Evolutionary conservation across 1,140 invertebrate genomes (phyloP).

Genomic region (Bombus vancouverensis): DNA sequence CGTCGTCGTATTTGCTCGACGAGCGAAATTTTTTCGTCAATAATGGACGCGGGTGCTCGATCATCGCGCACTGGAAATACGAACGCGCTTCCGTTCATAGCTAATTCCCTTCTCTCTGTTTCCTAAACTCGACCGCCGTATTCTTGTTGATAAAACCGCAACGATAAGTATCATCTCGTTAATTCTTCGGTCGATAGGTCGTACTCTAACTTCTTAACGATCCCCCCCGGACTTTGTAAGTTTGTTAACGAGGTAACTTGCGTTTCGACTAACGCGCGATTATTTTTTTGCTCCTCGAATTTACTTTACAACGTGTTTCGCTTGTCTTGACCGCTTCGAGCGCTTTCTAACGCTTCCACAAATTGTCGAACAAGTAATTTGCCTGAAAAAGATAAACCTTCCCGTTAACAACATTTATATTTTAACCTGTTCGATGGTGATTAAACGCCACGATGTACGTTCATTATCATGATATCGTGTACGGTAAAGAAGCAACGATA

Average conservation of each 20-base stretch:
- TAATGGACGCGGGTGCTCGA: neutral
- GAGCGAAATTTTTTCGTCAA: neutral
- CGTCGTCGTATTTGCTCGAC: neutral
- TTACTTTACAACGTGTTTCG: neutral
- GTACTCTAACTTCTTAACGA: constrained; percentile 35
- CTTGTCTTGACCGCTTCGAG: constrained; percentile 11
- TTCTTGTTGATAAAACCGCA: constrained; percentile 23
- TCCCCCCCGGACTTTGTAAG: constrained; percentile 1
- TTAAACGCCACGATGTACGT: neutral
- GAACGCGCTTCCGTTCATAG: neutral
- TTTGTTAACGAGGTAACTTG: constrained; percentile 41
- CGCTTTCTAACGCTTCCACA: neutral
- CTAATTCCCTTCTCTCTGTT: neutral
- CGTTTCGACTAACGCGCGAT: constrained; percentile 27
- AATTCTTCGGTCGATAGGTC: constrained; percentile 34
- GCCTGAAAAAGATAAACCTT: neutral
- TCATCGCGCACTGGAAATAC: neutral
- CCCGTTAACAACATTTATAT: neutral
- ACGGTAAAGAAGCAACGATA: neutral
- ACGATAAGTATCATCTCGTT: constrained; percentile 40
- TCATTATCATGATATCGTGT: neutral
- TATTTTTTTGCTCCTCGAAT: neutral
- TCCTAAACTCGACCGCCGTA: neutral
- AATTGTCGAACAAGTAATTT: neutral
- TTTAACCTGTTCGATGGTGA: neutral